phyloP scores from a whole-genome alignment of 2,888 invertebrate genomes.

The Danaus chrysippus region DNA sequence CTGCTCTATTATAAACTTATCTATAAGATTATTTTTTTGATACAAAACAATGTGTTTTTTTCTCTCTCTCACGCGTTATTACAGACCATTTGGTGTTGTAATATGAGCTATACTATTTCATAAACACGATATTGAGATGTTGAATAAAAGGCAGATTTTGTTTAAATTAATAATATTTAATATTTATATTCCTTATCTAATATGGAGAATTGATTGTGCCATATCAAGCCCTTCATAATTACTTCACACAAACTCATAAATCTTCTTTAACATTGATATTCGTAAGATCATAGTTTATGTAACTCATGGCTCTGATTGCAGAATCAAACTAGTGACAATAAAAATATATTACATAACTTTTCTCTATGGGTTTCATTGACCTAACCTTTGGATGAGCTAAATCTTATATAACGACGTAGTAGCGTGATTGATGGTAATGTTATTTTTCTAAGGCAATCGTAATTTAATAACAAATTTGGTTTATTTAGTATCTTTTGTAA shows the following conservation, averaged over 20 bases:
- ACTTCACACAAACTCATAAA: neutral
- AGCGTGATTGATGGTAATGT: neutral
- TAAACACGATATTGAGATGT: constrained; percentile 12
- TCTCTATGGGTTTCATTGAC: constrained; percentile 8
- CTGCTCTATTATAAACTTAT: constrained; percentile 45
- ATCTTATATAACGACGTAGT: neutral
- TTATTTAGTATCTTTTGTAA: no score
- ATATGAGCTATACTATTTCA: constrained; percentile 34
- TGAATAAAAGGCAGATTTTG: neutral
- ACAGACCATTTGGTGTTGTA: constrained; percentile 37
- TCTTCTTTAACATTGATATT: neutral
- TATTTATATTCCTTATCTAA: no score
- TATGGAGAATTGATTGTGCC: no score
- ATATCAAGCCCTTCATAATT: no score
- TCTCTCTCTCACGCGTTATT: constrained; percentile 53
- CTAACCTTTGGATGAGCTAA: constrained; percentile 11
- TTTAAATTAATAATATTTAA: neutral
- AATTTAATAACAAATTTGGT: no score
- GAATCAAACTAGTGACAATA: constrained; percentile 4
- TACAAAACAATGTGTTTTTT: constrained; percentile 51
- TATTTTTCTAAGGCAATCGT: neutral
- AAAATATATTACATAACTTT: constrained; percentile 15
- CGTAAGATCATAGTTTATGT: constrained; percentile 6
- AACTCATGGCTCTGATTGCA: constrained; percentile 21
- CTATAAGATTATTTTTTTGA: constrained; percentile 61